Evolutionary conservation across 2,888 invertebrate genomes (phyloP), one percentile per base, ranked within the genome.

Genomic region (Nycteola revayana): DNA sequence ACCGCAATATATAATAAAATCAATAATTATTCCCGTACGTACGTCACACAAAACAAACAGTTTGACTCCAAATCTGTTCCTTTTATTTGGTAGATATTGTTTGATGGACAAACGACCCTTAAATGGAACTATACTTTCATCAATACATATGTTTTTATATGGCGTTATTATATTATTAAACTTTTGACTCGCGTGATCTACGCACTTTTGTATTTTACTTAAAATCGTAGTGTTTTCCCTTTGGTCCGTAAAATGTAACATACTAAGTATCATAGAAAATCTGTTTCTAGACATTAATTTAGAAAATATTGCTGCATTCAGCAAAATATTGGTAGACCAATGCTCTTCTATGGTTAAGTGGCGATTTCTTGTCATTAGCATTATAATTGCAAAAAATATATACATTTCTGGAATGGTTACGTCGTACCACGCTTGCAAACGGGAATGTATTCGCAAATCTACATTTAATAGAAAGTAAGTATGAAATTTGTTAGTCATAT

Each of bases 1-100:
- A 9, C 52, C 44, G 32, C 48, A 46, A 29, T 53, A 49, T 25
- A 57, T 36, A 17, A 54, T 38, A 32, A 54, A 54, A 49, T 50
- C 50, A 4, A 55, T 25, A 11, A 55, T 48, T 9, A 38, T 18
- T 4, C 46, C 44, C 0, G 46, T 42, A 31, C 39, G 1, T 6
- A 52, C 43, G 36, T 56, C 49, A 31, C 47, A 42, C 22, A 48
- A 30, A 25, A 48, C 44, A 29, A 48, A 45, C 27, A 49, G 22
- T 22, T 49, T 49, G 22, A 48, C 32, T 8, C 43, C 48, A 30
- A 44, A 48, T 0, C 49, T 28, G 32, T 46, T 49, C 14, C 48
- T 31, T 38, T 46, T 49, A 25, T 42, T 42, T 22, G 37, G 42
- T 23, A 49, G 28, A 32, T 42, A 46, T 40, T 49, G 49, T 23